Evolutionary conservation across 2,797 vertebrate species (phyloP), one percentile per base, ranked within the genome.

Genomic region (Loris lydekkerianus): DNA sequence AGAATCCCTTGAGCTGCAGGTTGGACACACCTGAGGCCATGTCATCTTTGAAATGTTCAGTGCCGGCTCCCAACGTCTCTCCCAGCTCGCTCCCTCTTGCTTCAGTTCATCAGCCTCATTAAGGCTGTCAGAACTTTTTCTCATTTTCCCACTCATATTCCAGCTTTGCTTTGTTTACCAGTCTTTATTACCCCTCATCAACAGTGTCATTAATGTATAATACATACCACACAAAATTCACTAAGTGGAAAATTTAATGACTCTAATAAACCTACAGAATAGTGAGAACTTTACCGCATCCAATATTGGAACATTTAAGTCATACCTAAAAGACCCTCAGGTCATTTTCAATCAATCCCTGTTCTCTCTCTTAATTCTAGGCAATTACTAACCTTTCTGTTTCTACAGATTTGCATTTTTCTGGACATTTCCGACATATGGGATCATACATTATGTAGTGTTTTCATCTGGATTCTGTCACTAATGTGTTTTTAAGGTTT

Each of bases 351-450:
- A 1, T 88, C 37, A 93, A 1, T 70, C 73, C 88, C 63, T 80
- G 0, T 78, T 65, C 37, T 91, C 7, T 70, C 14, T 49, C 17
- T 14, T 58, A 21, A 7, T 56, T 20, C 73, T 70, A 61, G 34
- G 37, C 61, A 81, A 76, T 43, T 81, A 65, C 58, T 58, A 83
- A 58, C 31, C 18, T 88, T 88, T 77, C 21, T 46, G 20, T 72
- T 87, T 84, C 87, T 85, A 5, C 81, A 85, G 63, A 58, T 70
- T 76, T 76, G 31, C n/a, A 49, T 70, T 92, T 96, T 92, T 86
- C 31, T 89, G 70, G 43, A 86, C 53, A 86, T 72, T 63, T 89
- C 61, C 76, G 53, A 77, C 86, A 69, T 29, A 49, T 86, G 29
- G 63, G 70, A 60, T 94, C 31, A 70, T 78, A 67, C 3, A 23